Conservation (phyloP, 2,113 vertebrate species). For the Syngnathus floridae region DNA sequence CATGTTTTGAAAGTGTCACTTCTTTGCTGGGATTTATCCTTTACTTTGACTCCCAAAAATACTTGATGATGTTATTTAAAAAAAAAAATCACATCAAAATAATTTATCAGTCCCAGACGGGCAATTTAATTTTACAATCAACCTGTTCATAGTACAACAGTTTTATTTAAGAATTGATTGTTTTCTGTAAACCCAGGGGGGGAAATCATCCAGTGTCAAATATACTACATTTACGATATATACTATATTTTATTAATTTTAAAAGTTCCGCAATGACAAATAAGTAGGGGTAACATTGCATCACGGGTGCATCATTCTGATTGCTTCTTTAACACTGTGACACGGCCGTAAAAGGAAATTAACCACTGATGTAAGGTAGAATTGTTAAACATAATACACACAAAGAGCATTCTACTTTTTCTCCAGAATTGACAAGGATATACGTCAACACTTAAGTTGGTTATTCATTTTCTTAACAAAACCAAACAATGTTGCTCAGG, state of each 20-base stretch:
- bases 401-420: neutral
- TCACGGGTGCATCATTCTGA: no score
- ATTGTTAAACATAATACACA: neutral
- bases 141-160: no score
- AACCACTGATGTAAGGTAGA: neutral
- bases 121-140: no score
- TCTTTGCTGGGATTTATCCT: neutral
- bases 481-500: neutral
- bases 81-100: no score
- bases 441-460: neutral
- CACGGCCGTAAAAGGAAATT: neutral
- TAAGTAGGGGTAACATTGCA: neutral
- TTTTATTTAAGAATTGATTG: no score
- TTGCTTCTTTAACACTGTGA: neutral
- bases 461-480: neutral
- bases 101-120: no score
- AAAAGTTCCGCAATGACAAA: neutral
- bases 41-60: neutral
- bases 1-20: neutral
- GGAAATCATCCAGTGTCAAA: neutral
- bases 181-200: neutral
- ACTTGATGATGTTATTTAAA: neutral
- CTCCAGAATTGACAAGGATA: neutral
- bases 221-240: neutral
- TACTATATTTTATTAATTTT: no score